Evolutionary conservation across 64 coral and sea anemone genomes (phyloP).

Genomic region (Anthopleura sola): DNA sequence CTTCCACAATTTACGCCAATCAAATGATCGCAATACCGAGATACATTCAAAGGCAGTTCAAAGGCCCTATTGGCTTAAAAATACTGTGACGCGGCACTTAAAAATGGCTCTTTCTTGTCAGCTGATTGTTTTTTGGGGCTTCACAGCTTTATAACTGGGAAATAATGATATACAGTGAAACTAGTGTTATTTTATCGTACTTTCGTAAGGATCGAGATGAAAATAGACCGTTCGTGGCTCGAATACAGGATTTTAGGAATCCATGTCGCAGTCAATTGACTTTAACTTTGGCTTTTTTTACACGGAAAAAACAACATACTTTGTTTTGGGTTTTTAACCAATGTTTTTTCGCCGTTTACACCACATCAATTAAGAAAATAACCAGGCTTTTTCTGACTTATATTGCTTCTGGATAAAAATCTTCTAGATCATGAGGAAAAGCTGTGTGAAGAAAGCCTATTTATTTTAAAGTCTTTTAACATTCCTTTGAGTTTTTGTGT

Average conservation of each 20-base stretch:
- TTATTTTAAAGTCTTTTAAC: not conserved
- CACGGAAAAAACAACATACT: not conserved
- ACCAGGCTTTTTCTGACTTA: not conserved
- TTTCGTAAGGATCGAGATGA: not conserved
- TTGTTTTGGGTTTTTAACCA: conserved; percentile 7
- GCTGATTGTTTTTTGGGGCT: conserved; percentile 20
- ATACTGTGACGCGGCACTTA: conserved; percentile 25
- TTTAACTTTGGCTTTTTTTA: not conserved
- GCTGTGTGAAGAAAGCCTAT: too few relatives aligned
- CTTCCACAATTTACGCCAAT: conserved; percentile 45
- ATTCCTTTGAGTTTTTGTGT: not conserved
- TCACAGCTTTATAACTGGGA: not conserved
- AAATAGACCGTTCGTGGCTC: not conserved
- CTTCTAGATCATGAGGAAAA: not conserved
- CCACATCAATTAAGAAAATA: conserved; percentile 1
- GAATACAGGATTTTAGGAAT: not conserved
- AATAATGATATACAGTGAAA: not conserved
- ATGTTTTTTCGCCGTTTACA: not conserved
- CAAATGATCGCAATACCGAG: conserved; percentile 44
- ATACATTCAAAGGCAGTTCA: not conserved
- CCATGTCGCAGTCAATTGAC: not conserved
- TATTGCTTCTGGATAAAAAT: not conserved
- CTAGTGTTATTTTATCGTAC: not conserved
- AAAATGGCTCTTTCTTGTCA: conserved; percentile 39
- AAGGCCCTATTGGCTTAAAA: conserved; percentile 23